Evolutionary conservation across 2,888 invertebrate genomes (phyloP).

Genomic region (Hydraecia micacea): DNA sequence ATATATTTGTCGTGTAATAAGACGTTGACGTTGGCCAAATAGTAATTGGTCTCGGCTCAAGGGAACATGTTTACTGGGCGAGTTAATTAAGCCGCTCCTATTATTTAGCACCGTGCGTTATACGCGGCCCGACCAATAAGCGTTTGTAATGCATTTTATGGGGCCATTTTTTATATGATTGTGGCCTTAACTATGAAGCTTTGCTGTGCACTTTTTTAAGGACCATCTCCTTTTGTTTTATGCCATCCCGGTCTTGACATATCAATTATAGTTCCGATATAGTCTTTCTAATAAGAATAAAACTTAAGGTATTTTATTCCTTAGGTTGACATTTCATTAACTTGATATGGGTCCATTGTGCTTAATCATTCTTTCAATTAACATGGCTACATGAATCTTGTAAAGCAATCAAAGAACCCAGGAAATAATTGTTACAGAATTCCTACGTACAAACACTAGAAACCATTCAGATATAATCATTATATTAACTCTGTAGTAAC

Average conservation of each 20-base stretch:
- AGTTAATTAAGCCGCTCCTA: constrained; percentile 75
- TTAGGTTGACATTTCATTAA: constrained; percentile 32
- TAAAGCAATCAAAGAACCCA: constrained; percentile 18
- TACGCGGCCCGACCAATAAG: constrained; percentile 51
- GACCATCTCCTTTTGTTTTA: constrained; percentile 28
- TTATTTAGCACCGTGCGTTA: constrained; percentile 66
- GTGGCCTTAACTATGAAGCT: constrained; percentile 31
- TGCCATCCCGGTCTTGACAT: constrained; percentile 25
- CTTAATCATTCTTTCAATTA: constrained; percentile 49
- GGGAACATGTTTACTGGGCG: constrained; percentile 76
- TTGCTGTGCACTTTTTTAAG: constrained; percentile 25
- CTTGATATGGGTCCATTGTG: not conserved
- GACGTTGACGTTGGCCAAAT: constrained; percentile 72
- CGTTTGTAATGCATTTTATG: constrained; percentile 62
- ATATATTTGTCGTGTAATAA: constrained; percentile 74
- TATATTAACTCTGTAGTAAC: constrained; percentile 43
- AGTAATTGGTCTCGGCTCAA: constrained; percentile 75
- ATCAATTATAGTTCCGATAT: constrained; percentile 46
- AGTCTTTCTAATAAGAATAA: constrained; percentile 4
- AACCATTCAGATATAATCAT: constrained; percentile 52
- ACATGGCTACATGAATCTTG: constrained; percentile 16
- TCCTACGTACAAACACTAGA: constrained; percentile 11
- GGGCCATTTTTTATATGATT: constrained; percentile 53
- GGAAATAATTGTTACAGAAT: constrained; percentile 30
- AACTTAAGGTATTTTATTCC: constrained; percentile 3